Evolutionary conservation across 2,113 vertebrate species (phyloP).

Genomic region (Arvicanthis niloticus): DNA sequence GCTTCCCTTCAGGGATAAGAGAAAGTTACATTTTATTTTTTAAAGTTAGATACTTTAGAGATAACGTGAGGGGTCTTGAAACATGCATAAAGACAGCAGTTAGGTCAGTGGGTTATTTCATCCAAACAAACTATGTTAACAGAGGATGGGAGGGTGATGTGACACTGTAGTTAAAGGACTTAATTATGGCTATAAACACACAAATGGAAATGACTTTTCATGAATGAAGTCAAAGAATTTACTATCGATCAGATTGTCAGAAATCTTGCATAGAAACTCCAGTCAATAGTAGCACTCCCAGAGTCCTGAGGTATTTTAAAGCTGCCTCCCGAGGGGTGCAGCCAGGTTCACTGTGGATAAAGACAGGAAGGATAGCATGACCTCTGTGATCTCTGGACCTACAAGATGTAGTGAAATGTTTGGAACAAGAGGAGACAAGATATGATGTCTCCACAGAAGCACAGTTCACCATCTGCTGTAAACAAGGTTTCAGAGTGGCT

Average conservation of each 20-base stretch:
- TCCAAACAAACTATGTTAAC: neutral
- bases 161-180: neutral
- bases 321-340: accelerated
- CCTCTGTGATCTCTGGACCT: neutral
- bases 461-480: neutral
- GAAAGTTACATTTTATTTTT: neutral
- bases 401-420: neutral
- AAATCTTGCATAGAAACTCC: neutral
- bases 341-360: neutral
- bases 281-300: neutral
- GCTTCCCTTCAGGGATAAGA: neutral
- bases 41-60: neutral
- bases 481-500: neutral
- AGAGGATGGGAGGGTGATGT: neutral
- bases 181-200: neutral
- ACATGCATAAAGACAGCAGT: neutral
- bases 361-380: neutral
- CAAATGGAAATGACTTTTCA: conserved; percentile 1
- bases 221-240: neutral
- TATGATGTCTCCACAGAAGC: neutral
- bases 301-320: neutral
- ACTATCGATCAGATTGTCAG: neutral
- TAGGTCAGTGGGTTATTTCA: neutral
- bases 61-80: neutral
- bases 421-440: neutral